Evolutionary conservation across 2,888 invertebrate species (phyloP).

Genomic region (Dicyrtomina minuta): DNA sequence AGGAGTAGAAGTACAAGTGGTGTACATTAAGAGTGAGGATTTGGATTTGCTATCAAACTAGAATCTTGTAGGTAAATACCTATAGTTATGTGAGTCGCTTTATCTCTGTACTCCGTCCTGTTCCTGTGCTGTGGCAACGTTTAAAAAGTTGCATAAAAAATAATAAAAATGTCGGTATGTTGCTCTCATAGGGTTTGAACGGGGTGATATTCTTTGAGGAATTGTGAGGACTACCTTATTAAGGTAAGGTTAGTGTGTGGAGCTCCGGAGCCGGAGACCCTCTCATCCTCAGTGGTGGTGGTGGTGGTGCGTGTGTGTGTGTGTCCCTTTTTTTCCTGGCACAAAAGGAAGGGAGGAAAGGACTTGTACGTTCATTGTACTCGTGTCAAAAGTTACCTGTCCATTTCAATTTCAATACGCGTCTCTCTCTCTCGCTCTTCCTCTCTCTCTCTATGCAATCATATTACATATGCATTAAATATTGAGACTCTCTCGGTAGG

Average conservation of each 20-base stretch:
- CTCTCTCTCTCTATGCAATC: neutral
- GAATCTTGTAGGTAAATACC: no score
- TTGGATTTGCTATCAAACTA: no score
- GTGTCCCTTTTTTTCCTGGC: slow-evolving; percentile 8
- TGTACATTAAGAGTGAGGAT: no score
- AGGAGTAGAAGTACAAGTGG: no score
- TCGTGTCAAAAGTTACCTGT: slow-evolving; percentile 32
- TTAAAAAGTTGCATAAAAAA: no score
- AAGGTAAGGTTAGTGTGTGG: slow-evolving; percentile 24
- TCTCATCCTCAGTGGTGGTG: no score
- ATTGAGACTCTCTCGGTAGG: neutral
- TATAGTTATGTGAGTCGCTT: no score
- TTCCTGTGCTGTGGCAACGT: no score
- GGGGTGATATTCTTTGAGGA: no score
- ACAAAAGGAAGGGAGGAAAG: slow-evolving; percentile 20
- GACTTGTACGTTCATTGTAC: slow-evolving; percentile 21
- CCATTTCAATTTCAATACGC: slow-evolving; percentile 24
- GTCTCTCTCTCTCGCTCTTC: neutral
- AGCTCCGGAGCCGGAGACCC: neutral
- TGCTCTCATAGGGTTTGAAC: no score
- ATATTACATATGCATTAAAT: slow-evolving; percentile 4
- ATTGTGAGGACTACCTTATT: neutral
- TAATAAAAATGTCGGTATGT: no score
- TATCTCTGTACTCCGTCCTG: no score
- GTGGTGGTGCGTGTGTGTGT: neutral